Conservation (phyloP, 1,140 invertebrate genomes). For the Maconellicoccus hirsutus region DNA sequence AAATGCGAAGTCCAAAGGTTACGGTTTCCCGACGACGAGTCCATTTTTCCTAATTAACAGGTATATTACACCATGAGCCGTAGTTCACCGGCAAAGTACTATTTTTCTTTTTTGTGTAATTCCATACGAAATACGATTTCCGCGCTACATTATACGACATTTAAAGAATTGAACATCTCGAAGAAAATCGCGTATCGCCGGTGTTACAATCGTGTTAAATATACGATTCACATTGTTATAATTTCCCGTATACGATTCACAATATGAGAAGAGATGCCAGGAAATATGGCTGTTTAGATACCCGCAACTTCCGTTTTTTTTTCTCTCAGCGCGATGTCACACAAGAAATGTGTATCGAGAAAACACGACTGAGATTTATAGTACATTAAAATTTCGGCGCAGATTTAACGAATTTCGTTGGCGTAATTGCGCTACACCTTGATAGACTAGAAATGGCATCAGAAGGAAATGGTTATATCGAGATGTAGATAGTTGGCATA, state of each 20-base stretch:
- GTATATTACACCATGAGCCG: neutral
- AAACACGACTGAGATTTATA: neutral
- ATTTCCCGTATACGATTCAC: neutral
- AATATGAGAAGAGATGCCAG: neutral
- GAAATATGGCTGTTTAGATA: neutral
- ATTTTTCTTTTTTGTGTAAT: neutral
- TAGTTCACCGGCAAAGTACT: neutral
- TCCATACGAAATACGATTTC: slow-evolving; percentile 8
- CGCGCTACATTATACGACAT: neutral
- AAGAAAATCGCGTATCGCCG: slow-evolving; percentile 2
- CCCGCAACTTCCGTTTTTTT: neutral
- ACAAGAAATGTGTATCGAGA: neutral
- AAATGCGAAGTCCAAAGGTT: neutral
- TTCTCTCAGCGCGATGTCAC: neutral
- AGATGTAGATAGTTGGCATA: neutral
- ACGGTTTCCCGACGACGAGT: slow-evolving; percentile 1
- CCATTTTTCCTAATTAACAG: slow-evolving; percentile 1
- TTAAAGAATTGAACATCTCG: neutral
- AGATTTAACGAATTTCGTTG: neutral
- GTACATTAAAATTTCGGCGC: neutral
- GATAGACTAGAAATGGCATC: neutral
- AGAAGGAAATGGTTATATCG: neutral
- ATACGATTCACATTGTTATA: slow-evolving; percentile 5
- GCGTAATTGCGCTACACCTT: neutral
- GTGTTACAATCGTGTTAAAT: neutral